These are phyloP conservation scores for Phylloscopus whistleri DNA, from an alignment of 2,113 vertebrate genomes.

Conservation along the genomic window DNA sequence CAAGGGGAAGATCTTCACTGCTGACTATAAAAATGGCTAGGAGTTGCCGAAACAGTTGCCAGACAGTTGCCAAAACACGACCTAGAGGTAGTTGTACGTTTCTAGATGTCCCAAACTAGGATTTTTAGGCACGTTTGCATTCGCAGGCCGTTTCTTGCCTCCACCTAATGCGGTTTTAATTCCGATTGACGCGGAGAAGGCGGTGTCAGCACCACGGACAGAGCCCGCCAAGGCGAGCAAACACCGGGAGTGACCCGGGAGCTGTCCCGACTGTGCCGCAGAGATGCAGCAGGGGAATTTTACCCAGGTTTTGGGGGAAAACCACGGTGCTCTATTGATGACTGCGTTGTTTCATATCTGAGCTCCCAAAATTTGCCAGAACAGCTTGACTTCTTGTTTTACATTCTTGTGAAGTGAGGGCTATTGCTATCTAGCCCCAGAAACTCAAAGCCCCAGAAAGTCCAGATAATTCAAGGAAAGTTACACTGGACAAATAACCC, in stretches of 20 bases:
- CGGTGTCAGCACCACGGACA: slow-evolving; percentile 77
- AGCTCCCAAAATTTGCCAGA: background rate
- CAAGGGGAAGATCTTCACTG: background rate
- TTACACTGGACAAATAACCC: background rate
- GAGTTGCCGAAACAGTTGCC: background rate
- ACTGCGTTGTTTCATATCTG: background rate
- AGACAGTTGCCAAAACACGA: background rate
- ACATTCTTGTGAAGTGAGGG: accelerated
- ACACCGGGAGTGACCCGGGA: background rate
- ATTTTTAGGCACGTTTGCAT: background rate
- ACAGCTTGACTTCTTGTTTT: background rate
- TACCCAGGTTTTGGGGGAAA: background rate
- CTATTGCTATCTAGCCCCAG: background rate
- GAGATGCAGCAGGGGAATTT: too few species aligned
- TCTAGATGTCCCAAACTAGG: background rate
- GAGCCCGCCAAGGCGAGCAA: background rate
- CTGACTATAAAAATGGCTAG: background rate
- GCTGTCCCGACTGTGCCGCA: background rate
- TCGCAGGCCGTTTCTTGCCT: too few species aligned
- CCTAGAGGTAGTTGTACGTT: background rate
- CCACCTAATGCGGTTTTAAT: background rate
- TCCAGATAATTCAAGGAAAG: background rate
- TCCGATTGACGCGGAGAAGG: accelerated
- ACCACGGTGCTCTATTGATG: accelerated
- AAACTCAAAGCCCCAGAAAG: background rate